These are phyloP conservation scores for Odontamblyopus lacepedii DNA, from an alignment of 2,797 vertebrate genomes.

Conservation along the genomic window DNA sequence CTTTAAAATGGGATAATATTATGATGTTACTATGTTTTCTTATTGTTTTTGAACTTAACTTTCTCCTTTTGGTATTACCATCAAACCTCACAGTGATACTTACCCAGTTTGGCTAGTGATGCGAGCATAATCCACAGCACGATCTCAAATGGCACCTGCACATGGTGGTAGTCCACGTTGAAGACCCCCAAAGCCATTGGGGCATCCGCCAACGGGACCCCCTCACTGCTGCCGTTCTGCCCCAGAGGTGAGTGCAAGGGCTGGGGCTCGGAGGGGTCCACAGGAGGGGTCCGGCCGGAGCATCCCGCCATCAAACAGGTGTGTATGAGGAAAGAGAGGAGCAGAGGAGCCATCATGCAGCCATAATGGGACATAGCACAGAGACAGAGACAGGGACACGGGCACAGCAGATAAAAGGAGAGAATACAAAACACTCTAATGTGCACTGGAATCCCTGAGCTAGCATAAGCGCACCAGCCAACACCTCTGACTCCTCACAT, in stretches of 20 bases:
- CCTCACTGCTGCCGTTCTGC: constrained; percentile 47
- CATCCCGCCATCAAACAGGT: constrained; percentile 24
- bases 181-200: constrained; percentile 65
- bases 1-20: background rate
- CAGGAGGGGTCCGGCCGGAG: constrained; percentile 32
- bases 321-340: constrained; percentile 33
- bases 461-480: constrained; percentile 53
- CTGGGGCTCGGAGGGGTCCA: constrained; percentile 32
- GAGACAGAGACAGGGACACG: constrained; percentile 33
- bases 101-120: constrained; percentile 85
- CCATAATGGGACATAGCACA: constrained; percentile 55
- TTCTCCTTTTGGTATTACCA: background rate
- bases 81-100: constrained; percentile 19
- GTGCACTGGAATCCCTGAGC: constrained; percentile 77
- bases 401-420: constrained; percentile 29
- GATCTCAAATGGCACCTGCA: constrained; percentile 84
- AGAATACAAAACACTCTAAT: constrained; percentile 57
- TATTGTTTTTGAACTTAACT: background rate
- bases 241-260: constrained; percentile 30
- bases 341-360: constrained; percentile 53
- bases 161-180: constrained; percentile 83
- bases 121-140: constrained; percentile 87
- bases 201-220: constrained; percentile 38
- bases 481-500: constrained; percentile 27
- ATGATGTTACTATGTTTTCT: background rate